phyloP scores from a whole-genome alignment of 2,888 invertebrate species.

The Clostera curtula region DNA sequence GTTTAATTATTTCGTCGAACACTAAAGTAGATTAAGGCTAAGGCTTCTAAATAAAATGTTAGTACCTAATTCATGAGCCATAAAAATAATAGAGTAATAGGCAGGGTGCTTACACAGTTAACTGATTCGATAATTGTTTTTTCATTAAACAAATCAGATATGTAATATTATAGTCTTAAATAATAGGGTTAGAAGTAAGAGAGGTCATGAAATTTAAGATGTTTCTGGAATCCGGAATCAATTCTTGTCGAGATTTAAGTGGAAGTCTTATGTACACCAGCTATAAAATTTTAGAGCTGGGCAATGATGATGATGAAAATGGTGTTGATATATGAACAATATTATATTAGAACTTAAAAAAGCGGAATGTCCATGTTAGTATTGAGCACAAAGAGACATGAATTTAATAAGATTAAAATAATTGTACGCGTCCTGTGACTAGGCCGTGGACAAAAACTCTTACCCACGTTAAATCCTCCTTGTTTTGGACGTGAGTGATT shows the following conservation, averaged over 20 bases:
- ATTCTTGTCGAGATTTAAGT: no score
- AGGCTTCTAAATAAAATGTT: conserved; percentile 17
- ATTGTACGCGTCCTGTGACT: conserved; percentile 66
- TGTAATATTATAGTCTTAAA: no score
- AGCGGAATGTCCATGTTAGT: conserved; percentile 32
- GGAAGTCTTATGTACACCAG: no score
- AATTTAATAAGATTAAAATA: conserved; percentile 73
- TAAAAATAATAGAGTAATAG: conserved; percentile 20
- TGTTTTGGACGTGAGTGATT: conserved; percentile 34
- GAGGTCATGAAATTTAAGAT: no score
- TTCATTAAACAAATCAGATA: no score
- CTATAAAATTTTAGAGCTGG: conserved; percentile 6
- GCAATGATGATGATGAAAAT: no score
- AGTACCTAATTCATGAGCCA: conserved; percentile 13
- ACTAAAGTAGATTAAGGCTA: conserved; percentile 13
- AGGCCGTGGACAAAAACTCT: conserved; percentile 49
- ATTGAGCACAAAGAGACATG: conserved; percentile 32
- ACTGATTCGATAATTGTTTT: conserved; percentile 10
- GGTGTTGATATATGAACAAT: neutral
- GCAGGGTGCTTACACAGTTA: no score
- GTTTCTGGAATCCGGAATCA: no score
- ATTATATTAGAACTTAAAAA: neutral
- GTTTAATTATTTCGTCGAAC: conserved; percentile 26
- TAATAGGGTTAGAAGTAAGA: no score
- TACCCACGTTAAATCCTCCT: conserved; percentile 41